phyloP scores from a whole-genome alignment of 1,140 invertebrate genomes.

The Megathymus violae region DNA sequence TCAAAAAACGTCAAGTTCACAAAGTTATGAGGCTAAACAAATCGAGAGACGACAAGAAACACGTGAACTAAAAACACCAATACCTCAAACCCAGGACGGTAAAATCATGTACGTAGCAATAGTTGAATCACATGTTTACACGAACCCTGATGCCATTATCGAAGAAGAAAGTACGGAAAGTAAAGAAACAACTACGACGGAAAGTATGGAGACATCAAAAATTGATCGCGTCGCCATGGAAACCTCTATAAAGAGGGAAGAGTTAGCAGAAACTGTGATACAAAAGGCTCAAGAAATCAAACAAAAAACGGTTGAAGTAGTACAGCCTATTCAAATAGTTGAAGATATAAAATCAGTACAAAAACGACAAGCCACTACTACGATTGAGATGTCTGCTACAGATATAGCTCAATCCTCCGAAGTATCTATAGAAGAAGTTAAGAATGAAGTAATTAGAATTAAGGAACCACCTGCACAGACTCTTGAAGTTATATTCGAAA shows the following conservation, averaged over 20 bases:
- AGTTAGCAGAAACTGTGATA: slow-evolving; percentile 18
- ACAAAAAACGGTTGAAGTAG: slow-evolving; percentile 14
- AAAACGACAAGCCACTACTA: slow-evolving; percentile 15
- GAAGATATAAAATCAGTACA: slow-evolving; percentile 22
- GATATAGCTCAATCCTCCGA: slow-evolving; percentile 39
- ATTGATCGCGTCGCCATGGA: slow-evolving; percentile 6
- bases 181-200: not conserved
- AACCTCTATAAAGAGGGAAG: slow-evolving; percentile 9
- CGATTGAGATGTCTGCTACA: slow-evolving; percentile 7
- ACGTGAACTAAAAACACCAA: slow-evolving; percentile 19
- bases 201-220: slow-evolving; percentile 25
- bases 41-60: slow-evolving; percentile 8
- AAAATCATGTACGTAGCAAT: slow-evolving; percentile 66
- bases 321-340: slow-evolving; percentile 17
- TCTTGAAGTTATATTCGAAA: slow-evolving; percentile 22
- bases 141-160: slow-evolving; percentile 65
- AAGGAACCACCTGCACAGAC: slow-evolving; percentile 26
- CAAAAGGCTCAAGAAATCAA: slow-evolving; percentile 12
- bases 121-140: slow-evolving; percentile 72
- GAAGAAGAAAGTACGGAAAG: slow-evolving; percentile 11
- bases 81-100: slow-evolving; percentile 35
- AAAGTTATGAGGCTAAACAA: slow-evolving; percentile 18
- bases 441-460: slow-evolving; percentile 42
- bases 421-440: slow-evolving; percentile 34
- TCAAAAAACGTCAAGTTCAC: slow-evolving; percentile 14